Evolutionary conservation across 2,797 vertebrate genomes (phyloP).

Genomic region (Champsocephalus esox): DNA sequence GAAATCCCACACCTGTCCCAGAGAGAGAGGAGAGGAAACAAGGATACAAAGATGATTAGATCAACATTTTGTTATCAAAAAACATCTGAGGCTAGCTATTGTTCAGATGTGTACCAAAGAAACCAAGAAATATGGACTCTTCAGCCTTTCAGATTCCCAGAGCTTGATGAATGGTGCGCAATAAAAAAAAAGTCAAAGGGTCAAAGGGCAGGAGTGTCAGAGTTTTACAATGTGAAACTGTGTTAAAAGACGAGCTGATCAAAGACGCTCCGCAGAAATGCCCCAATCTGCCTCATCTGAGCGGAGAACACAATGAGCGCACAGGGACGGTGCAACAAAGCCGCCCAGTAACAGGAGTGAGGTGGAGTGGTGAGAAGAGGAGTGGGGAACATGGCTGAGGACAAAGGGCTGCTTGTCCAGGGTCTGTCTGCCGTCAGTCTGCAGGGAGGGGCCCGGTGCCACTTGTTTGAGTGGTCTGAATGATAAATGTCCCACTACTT

Average conservation of each 20-base stretch:
- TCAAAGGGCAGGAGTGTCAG: conserved; percentile 58
- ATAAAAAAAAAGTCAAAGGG: conserved; percentile 52
- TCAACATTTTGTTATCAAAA: conserved; percentile 26
- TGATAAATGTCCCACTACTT: conserved; percentile 87
- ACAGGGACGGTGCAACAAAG: conserved; percentile 56
- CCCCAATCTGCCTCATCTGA: conserved; percentile 42
- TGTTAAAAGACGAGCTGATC: conserved; percentile 70
- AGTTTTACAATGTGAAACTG: conserved; percentile 64
- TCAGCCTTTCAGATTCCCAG: conserved; percentile 22
- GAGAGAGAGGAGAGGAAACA: conserved; percentile 34
- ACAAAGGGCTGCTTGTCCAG: conserved; percentile 84
- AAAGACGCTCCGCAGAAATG: conserved; percentile 60
- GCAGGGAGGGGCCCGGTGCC: conserved; percentile 65
- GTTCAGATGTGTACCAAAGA: conserved; percentile 24
- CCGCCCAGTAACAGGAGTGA: conserved; percentile 59
- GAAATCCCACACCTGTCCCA: conserved; percentile 74
- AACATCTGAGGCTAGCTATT: conserved; percentile 10
- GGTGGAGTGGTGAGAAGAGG: conserved; percentile 71
- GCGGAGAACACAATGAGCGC: conserved; percentile 58
- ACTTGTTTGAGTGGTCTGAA: conserved; percentile 80
- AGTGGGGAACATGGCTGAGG: conserved; percentile 74
- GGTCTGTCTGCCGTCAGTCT: conserved; percentile 68
- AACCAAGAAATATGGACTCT: conserved; percentile 41
- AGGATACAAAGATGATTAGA: conserved; percentile 44
- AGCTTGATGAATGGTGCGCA: conserved; percentile 47